A percentile compares a stretch with the other conserved stretches of the same genome.
Evolutionary conservation across 1,140 invertebrate species (phyloP).

Genomic region (Zeugodacus cucurbitae): DNA sequence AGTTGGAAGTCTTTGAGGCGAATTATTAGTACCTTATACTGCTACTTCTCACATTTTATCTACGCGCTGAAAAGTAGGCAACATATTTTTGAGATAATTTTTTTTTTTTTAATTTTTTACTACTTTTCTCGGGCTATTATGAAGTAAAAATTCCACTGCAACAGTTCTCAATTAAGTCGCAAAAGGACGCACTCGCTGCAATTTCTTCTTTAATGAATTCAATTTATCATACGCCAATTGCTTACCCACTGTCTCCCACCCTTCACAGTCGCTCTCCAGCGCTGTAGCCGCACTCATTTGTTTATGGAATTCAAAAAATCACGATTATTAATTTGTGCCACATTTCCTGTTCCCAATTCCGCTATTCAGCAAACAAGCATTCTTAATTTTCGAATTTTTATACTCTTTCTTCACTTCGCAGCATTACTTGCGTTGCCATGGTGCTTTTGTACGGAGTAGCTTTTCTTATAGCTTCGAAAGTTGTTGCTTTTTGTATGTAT

Average conservation of each 20-base stretch:
- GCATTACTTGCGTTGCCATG: background rate
- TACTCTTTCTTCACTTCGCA: background rate
- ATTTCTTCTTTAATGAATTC: background rate
- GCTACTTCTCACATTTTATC: background rate
- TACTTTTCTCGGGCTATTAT: too few relatives aligned
- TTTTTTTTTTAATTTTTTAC: too few relatives aligned
- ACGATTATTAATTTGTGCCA: conserved; percentile 37
- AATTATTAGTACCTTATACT: background rate
- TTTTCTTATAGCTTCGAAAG: background rate
- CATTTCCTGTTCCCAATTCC: conserved; percentile 23
- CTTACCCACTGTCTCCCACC: too few relatives aligned
- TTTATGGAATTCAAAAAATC: background rate
- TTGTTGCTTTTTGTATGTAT: background rate
- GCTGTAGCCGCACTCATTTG: conserved; percentile 1
- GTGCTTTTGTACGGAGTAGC: background rate
- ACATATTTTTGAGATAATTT: too few relatives aligned
- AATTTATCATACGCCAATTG: background rate
- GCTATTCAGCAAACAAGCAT: background rate
- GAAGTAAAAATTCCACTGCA: too few relatives aligned
- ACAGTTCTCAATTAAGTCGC: background rate
- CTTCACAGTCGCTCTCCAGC: background rate
- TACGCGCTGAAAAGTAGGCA: too few relatives aligned
- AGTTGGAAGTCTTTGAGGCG: background rate
- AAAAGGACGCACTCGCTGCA: background rate
- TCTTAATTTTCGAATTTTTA: background rate